Base-by-base conservation (phyloP, 2,113 vertebrate species). In the Oreochromis tanganicae region DNA sequence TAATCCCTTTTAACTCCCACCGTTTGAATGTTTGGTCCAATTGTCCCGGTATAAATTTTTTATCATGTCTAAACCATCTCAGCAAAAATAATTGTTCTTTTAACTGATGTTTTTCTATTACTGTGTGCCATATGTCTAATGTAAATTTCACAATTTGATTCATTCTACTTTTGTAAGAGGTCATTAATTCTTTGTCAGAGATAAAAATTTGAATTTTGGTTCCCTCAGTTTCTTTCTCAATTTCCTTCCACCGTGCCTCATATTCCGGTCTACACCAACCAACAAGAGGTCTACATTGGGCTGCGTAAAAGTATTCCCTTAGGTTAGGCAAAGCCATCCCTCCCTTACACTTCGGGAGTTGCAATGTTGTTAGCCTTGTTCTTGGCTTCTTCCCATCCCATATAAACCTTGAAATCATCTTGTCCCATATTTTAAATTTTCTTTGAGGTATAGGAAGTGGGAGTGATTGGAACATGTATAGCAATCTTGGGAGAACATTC, bases 221-320 rank as follows among this genome's bases (percentile, higher is more conserved):
- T 50, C 16, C 4, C 48, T 50, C 48, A 50, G 8, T 50, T 50
- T 50, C 16, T 50, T 50, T 50, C 16, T 50, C 0, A 50, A 50
- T 17, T 50, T 50, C 48, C 7, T 50, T 50, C 48, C 16, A 4
- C 48, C 7, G 0, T 50, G 48, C 48, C 48, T 50, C 16, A 17
- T 50, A 50, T 0, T 50, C 48, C 17, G 48, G 0, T 3, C 48
- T 50, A 50, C 48, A 50, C 48, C 0, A 50, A 50, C 48, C 0
- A 17, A 8, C 4, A 0, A 50, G 48, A 50, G 48, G 48, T 50
- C 14, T 46, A 46, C 0, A 14, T 24, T 52, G 17, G 8, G 1
- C 8, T 52, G 50, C 17, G 4, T 5, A 52, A 43, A 43, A 1
- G 50, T 52, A 3, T 52, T 52, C 50, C 48, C 48, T 50, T 4